A percentile compares a stretch with the other conserved stretches of the same genome.
These are phyloP conservation scores for Dendrocincla tyrannina DNA, from an alignment of 2,797 vertebrate genomes.

Conservation along the genomic window DNA sequence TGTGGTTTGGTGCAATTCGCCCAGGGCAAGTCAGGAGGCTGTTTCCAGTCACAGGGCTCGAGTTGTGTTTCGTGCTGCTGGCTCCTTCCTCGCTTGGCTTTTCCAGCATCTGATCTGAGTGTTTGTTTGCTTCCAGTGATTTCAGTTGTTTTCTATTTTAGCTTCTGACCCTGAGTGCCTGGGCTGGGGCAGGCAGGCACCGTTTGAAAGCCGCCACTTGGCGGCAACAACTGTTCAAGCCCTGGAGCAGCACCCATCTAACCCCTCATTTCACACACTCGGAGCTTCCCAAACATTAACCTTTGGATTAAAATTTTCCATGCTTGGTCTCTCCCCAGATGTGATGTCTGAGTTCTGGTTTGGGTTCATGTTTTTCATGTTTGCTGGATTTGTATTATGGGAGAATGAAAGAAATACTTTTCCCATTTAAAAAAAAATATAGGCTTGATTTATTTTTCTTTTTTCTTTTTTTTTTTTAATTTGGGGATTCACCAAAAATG, in stretches of 20 bases:
- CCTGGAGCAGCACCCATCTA: conserved; percentile 64
- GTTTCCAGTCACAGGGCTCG: conserved; percentile 14
- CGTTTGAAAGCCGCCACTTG: conserved; percentile 66
- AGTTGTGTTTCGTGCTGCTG: conserved; percentile 5
- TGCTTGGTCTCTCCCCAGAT: conserved; percentile 67
- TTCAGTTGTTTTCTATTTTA: conserved; percentile 70
- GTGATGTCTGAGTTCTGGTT: conserved; percentile 64
- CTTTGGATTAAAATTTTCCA: conserved; percentile 70
- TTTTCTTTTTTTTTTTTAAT: not conserved
- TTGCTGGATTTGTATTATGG: conserved; percentile 59
- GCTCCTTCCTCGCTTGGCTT: conserved; percentile 35
- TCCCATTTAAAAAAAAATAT: conserved; percentile 44
- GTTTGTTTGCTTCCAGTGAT: conserved; percentile 54
- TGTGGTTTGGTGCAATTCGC: not conserved
- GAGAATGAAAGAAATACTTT: conserved; percentile 69
- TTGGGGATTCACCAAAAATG: conserved; percentile 51
- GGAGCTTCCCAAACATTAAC: conserved; percentile 63
- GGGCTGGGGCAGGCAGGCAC: conserved; percentile 62
- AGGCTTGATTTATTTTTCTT: not conserved
- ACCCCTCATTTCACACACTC: conserved; percentile 64
- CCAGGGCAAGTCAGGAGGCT: not conserved
- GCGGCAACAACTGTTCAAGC: conserved; percentile 62
- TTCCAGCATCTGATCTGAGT: conserved; percentile 56
- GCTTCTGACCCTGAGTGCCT: conserved; percentile 57
- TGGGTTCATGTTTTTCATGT: conserved; percentile 59